Evolutionary conservation across 2,113 vertebrate species (phyloP), one percentile per base, ranked within the genome.

Genomic region (Acanthisitta chloris): DNA sequence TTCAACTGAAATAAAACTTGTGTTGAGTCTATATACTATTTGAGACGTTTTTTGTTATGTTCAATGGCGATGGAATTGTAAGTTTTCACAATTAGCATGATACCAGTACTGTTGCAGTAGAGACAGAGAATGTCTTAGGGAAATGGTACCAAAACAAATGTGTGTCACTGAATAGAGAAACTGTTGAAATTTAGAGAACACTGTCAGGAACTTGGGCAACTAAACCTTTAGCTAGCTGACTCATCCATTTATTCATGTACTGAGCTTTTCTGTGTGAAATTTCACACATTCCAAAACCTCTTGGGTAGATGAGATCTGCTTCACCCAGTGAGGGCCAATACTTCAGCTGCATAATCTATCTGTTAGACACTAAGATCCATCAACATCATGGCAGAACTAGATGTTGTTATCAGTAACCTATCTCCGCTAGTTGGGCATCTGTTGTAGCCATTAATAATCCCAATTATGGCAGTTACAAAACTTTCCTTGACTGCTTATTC

Each of bases 381-480:
- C 52, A 61, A 10, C 14, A 43, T 69, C 46, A 80, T 34, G 25
- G 7, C 20, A 92, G 87, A 72, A 85, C 29, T 62, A 51, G n/a
- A 46, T 87, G 38, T 26, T 80, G 55, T 82, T 92, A 84, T 92
- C 11, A 18, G n/a, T 65, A 92, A 80, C 26, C 28, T 69, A 18
- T 71, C 12, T 89, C 72, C 90, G 49, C n/a, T 91, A 79, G 31
- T 45, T 91, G 54, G 40, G 33, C 65, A 92, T 73, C 61, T 87
- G 57, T 70, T 85, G 20, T 66, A 82, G 21, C 14, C 45, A 82
- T 96, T 91, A 85, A 89, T 95, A 92, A 94, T 82, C 33, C 29
- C 10, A 88, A 69, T 95, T 94, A 92, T 91, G 78, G 61, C 81
- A 82, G 86, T 90, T 89, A 80, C 45, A 94, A 71, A 95, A 82